phyloP scores from a whole-genome alignment of 2,888 invertebrate species.

The Apamea anceps region DNA sequence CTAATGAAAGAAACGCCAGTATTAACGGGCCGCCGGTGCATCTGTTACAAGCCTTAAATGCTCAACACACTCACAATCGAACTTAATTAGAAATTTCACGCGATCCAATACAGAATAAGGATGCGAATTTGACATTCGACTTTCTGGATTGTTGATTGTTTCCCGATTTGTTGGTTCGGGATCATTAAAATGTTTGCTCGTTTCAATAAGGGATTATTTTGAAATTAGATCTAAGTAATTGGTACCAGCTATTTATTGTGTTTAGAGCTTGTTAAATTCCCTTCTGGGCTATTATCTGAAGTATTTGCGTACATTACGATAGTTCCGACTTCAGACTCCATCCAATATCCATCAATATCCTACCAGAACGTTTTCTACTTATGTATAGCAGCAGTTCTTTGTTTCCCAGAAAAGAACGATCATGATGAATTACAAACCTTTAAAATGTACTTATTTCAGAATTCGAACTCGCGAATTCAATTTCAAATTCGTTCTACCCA shows the following conservation, averaged over 20 bases:
- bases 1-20: conserved; percentile 61
- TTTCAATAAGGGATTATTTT: not conserved
- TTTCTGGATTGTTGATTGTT: conserved; percentile 20
- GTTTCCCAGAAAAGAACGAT: not conserved
- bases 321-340: not conserved
- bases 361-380: not conserved
- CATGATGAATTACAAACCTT: not conserved
- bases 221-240: not conserved
- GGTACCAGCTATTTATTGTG: too few relatives aligned
- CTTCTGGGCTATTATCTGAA: not conserved
- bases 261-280: not conserved
- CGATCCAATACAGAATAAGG: conserved; percentile 66
- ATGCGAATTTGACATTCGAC: conserved; percentile 16
- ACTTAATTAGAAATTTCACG: conserved; percentile 81
- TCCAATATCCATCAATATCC: too few relatives aligned
- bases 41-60: conserved; percentile 67
- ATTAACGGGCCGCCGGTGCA: conserved; percentile 63
- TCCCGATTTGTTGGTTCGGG: not conserved
- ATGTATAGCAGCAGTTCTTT: not conserved
- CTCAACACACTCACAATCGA: conserved; percentile 69
- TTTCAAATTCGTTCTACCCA: not conserved
- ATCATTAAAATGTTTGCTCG: conserved; percentile 25
- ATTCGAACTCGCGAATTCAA: not conserved
- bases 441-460: not conserved
- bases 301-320: not conserved